Evolutionary conservation across 2,113 vertebrate species (phyloP), one percentile per base, ranked within the genome.

Genomic region (Merops nubicus): DNA sequence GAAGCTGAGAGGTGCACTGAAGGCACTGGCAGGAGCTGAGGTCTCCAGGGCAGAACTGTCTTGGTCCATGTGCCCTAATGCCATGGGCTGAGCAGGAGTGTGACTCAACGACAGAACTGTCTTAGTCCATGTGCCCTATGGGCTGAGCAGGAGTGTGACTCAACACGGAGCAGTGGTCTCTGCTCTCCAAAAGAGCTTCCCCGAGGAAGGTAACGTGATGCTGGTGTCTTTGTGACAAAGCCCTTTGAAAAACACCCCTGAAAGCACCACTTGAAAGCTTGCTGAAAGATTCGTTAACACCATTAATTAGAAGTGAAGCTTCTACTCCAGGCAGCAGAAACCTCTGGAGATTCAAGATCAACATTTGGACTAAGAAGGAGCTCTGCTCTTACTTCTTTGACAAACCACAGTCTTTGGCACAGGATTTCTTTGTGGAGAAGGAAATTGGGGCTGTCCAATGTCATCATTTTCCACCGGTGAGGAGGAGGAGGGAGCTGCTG

Each of bases 1-100:
- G 2, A 56, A 45, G 47, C 73, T 1, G 0, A 2, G 8, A 22
- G 31, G 13, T 43, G n/a, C 0, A 0, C 34, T 47, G 57, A 33
- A 64, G 43, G 48, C 45, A 7, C 54, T 12, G 28, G n/a, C 23
- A 50, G 54, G 60, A 69, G 70, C 19, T 36, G 38, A 34, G 38
- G 14, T n/a, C 20, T 73, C 38, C 1, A 1, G 42, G 64, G 76
- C 62, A 75, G 60, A 63, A 26, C 16, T 54, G 31, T 60, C n/a
- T 51, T 45, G 25, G 20, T 43, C 45, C 34, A n/a, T n/a, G 19
- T 45, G 8, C 25, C 45, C 74, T 7, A 19, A 1, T 0, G 1
- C 25, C 13, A 19, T 22, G 40, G 29, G 33, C 22, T 5, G 10
- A 57, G 31, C 17, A 48, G 28, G 34, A 34, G 10, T 2, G 15